A percentile compares a stretch with the other conserved stretches of the same genome.
Evolutionary conservation across 1,140 invertebrate species (phyloP).

Genomic region (Apis mellifera): Amel_HAv3.1 CM009935.2:13294001-13294500

Average conservation of each 20-base stretch:
- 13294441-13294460: neutral
- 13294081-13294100: neutral
- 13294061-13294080: neutral
- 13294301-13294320: conserved; percentile 53
- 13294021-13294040: conserved; percentile 33
- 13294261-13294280: conserved; percentile 50
- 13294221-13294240: conserved; percentile 52
- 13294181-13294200: neutral
- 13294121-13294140: neutral
- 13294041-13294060: conserved; percentile 18
- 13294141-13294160: neutral
- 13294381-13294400: conserved; percentile 7
- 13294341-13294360: conserved; percentile 48
- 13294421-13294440: neutral
- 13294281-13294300: conserved; percentile 54
- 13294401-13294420: neutral
- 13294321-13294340: conserved; percentile 58
- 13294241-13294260: conserved; percentile 32
- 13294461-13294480: neutral
- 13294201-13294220: conserved; percentile 31
- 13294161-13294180: conserved; percentile 19
- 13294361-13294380: conserved; percentile 51
- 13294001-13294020: conserved; percentile 28
- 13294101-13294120: conserved; percentile 9
- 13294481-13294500: neutral